Evolutionary conservation across 2,797 vertebrate species (phyloP), one percentile per base, ranked within the genome.

Genomic region (Masticophis lateralis): DNA sequence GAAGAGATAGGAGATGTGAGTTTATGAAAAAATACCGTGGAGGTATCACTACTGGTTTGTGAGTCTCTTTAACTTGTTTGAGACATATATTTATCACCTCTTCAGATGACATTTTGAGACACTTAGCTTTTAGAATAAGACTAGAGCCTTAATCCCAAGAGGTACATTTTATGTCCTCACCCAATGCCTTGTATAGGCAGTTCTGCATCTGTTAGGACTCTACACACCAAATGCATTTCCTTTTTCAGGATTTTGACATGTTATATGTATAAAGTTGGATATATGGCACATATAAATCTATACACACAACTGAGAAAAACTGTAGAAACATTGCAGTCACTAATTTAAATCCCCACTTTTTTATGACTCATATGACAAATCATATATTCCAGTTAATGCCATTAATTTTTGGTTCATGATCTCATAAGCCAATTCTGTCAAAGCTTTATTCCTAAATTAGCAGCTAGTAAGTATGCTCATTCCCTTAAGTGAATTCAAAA

Each of bases 331-430:
- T 25, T 1, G 7, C 56, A 89, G 7, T 14, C n/a, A 91, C 43
- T 56, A 89, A 79, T 90, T 56, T 53, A 91, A 79, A 88, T 55
- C 57, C 59, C 47, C 63, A 83, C 5, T 91, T 91, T 91, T 60
- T 25, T 60, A 69, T 61, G 28, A 60, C 55, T 91, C 86, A 43
- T 18, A 86, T 57, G n/a, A 18, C 22, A 32, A 91, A 89, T 91
- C 43, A 89, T 91, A 25, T 86, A 63, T 91, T 93, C 69, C 43
- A 86, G 91, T 93, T 89, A 93, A 93, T 89, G 61, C 87, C 11
- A 93, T 93, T 93, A 93, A 89, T 89, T 86, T 93, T 93, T 93
- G 83, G 32, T 89, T 91, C 87, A 56, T 91, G 90, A 91, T 91
- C 59, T 56, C n/a, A 91, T 63, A 86, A 91, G 16, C 57, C 32